Evolutionary conservation across 37 sponge, comb jelly and placozoan species (phyloP).

Genomic region (Agelas oroides): DNA sequence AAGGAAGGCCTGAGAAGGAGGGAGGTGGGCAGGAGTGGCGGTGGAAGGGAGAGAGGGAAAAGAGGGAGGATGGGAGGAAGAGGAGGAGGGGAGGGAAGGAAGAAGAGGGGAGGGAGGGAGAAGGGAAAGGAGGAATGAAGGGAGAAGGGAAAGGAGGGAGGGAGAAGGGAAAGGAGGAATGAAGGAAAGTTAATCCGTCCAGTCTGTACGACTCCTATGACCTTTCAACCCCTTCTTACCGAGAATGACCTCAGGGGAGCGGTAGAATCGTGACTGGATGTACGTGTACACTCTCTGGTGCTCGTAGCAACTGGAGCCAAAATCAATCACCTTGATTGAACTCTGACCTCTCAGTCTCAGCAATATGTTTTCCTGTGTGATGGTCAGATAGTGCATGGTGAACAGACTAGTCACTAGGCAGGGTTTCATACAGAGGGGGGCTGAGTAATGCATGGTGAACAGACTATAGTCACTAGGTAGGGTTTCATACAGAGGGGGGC

Average conservation of each 20-base stretch:
- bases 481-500: no score
- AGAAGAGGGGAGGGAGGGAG: background rate
- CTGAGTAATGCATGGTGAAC: no score
- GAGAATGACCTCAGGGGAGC: slow-evolving; percentile 92
- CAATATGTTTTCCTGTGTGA: slow-evolving; percentile 82
- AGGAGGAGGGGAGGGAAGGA: background rate
- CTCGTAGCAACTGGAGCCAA: slow-evolving; percentile 95
- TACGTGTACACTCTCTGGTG: slow-evolving; percentile 90
- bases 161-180: no score
- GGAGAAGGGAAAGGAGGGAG: no score
- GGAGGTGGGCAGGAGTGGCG: no score
- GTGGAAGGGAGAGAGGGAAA: no score
- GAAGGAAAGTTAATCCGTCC: no score
- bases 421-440: background rate
- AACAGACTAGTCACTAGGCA: background rate
- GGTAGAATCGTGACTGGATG: slow-evolving; percentile 92
- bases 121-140: no score
- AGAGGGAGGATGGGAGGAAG: background rate
- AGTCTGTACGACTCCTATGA: no score
- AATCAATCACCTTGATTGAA: slow-evolving; percentile 90
- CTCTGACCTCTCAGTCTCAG: slow-evolving; percentile 74
- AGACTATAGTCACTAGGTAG: no score
- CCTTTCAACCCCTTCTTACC: slow-evolving; percentile 23
- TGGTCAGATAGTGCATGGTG: background rate
- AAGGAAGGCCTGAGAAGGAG: slow-evolving; percentile 66